Evolutionary conservation across 2,797 vertebrate genomes (phyloP).

Genomic region (Amblyopsis hoosieri): DNA sequence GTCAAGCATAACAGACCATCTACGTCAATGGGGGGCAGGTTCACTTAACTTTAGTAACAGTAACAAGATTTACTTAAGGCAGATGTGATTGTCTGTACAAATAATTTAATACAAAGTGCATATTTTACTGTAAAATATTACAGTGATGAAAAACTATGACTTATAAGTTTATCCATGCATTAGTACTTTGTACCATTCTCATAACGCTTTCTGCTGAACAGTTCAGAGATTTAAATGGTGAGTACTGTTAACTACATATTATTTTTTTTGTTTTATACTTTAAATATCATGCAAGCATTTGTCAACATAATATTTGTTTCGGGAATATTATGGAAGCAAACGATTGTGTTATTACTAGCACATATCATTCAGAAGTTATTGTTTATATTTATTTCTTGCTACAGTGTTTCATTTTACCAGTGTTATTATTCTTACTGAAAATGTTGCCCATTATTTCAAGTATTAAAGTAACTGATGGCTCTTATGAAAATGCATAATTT

Average conservation of each 20-base stretch:
- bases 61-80: slow-evolving; percentile 1
- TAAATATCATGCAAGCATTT: not conserved
- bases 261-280: not conserved
- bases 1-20: slow-evolving; percentile 32
- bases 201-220: slow-evolving; percentile 26
- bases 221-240: slow-evolving; percentile 38
- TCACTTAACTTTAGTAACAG: slow-evolving; percentile 26
- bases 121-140: not conserved
- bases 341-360: no score
- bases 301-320: no score
- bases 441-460: no score
- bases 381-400: not conserved
- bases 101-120: not conserved
- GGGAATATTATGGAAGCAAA: no score
- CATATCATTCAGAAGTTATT: not conserved
- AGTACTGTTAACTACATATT: slow-evolving; percentile 31
- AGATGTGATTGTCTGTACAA: not conserved
- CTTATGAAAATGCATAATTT: no score
- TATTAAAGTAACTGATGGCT: no score
- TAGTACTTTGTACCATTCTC: slow-evolving; percentile 13
- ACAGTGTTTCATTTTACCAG: not conserved
- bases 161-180: not conserved
- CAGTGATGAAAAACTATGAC: slow-evolving; percentile 23
- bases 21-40: slow-evolving; percentile 27
- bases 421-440: not conserved